Evolutionary conservation across 2,797 vertebrate species (phyloP), one percentile per base, ranked within the genome.

Genomic region (Limosa lapponica): DNA sequence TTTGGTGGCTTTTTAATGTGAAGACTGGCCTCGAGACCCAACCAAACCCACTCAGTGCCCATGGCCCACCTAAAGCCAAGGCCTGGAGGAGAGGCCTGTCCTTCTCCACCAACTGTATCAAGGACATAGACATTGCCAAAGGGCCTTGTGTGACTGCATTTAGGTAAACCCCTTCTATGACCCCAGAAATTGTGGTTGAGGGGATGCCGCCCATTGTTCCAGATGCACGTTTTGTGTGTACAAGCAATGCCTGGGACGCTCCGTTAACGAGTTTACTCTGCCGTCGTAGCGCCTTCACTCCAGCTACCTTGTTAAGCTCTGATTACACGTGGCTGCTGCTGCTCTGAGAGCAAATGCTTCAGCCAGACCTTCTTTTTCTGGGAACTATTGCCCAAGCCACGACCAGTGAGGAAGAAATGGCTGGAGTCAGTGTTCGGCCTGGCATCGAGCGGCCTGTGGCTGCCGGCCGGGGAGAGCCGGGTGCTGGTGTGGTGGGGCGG

Each of bases 401-500:
- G 3, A 39, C 5, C 59, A 51, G 39, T 0, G 0, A 30, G 55
- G 52, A 49, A 34, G 65, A 71, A 70, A 20, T 0, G 9, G 43
- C 5, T 2, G 10, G 44, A 62, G 6, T 66, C 52, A 22, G 23
- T 10, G 2, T 30, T 80, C 4, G 5, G 17, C 43, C 36, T 2
- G 1, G 78, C 59, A 41, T 16, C 0, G 2, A 1, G 1, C 1
- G 2, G 41, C 22, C 57, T 16, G 37, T 12, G 15, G n/a, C 70
- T 69, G 49, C 66, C 3, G 13, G 13, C 9, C 0, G 7, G n/a
- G 74, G 59, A 77, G 39, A 61, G 24, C 52, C 0, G 0, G n/a
- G 65, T 0, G 0, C 69, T 2, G 0, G 55, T 0, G 0, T 2
- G 0, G 55, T 0, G 0, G 19, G 48, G 32, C 1, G 3, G 82